Conservation (phyloP, 2,888 invertebrate species). For the Griposia aprilina region DNA sequence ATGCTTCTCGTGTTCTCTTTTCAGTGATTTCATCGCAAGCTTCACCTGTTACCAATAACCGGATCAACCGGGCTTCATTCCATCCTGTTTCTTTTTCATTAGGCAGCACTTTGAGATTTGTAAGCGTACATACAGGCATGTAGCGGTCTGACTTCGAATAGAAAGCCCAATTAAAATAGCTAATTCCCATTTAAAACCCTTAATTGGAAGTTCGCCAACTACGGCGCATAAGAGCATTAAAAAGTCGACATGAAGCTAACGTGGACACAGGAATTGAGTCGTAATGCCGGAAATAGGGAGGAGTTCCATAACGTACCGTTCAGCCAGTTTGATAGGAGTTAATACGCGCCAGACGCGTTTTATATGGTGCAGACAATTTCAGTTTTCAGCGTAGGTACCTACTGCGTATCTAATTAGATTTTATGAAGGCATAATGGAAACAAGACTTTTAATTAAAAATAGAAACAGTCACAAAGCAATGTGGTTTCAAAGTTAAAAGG, state of each 20-base stretch:
- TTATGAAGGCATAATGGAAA: constrained; percentile 2
- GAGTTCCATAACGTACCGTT: constrained; percentile 26
- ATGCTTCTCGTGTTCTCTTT: neutral
- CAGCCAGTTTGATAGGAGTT: constrained; percentile 20
- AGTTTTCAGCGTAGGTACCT: neutral
- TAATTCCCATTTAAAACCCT: constrained; percentile 18
- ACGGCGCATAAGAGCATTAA: constrained; percentile 21
- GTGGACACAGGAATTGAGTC: constrained; percentile 57
- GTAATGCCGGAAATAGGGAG: constrained; percentile 62
- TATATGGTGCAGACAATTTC: neutral
- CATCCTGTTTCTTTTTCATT: neutral
- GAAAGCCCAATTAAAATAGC: constrained; percentile 7
- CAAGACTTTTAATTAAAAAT: constrained; percentile 6
- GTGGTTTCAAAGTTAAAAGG: neutral
- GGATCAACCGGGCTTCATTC: neutral
- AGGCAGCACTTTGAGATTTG: neutral
- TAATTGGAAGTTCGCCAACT: constrained; percentile 18
- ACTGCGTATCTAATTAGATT: constrained; percentile 14
- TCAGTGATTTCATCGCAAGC: neutral
- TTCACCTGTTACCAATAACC: neutral
- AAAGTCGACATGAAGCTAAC: constrained; percentile 38
- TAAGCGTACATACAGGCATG: neutral
- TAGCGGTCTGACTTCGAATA: neutral
- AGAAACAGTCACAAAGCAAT: neutral
- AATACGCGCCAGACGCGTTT: constrained; percentile 23